Percentiles rank a stretch among this genome's conserved stretches.
These are phyloP conservation scores for Donacobius atricapilla DNA, from an alignment of 2,113 vertebrate genomes.

Conservation along the genomic window DNA sequence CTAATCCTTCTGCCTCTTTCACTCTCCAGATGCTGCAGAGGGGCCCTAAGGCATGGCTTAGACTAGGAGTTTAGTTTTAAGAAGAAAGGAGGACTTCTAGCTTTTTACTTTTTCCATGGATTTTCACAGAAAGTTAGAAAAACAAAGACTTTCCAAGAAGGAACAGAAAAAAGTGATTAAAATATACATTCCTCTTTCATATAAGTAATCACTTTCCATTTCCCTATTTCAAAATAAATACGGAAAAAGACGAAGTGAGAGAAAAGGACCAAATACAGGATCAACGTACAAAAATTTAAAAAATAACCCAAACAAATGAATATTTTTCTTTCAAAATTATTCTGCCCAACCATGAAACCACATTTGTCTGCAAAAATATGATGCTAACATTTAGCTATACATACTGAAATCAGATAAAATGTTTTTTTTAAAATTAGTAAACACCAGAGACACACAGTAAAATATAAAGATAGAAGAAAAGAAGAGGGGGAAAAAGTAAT, in stretches of 20 bases:
- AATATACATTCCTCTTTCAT: background rate
- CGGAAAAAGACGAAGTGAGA: background rate
- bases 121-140: background rate
- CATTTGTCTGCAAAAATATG: background rate
- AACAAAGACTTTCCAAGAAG: background rate
- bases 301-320: background rate
- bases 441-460: background rate
- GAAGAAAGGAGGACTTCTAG: background rate
- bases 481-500: accelerated
- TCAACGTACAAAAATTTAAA: background rate
- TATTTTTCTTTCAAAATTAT: background rate
- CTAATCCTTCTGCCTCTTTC: background rate
- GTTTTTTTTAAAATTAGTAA: background rate
- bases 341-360: background rate
- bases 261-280: background rate
- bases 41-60: background rate
- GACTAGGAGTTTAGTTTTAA: background rate
- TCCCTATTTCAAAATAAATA: background rate
- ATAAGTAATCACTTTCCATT: background rate
- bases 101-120: background rate
- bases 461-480: background rate
- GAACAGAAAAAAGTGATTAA: background rate
- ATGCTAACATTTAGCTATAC: background rate
- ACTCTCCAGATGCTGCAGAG: background rate
- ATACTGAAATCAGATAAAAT: background rate